These are phyloP conservation scores for Meiosimyza decipiens DNA, from an alignment of 2,888 invertebrate species.

Conservation along the genomic window DNA sequence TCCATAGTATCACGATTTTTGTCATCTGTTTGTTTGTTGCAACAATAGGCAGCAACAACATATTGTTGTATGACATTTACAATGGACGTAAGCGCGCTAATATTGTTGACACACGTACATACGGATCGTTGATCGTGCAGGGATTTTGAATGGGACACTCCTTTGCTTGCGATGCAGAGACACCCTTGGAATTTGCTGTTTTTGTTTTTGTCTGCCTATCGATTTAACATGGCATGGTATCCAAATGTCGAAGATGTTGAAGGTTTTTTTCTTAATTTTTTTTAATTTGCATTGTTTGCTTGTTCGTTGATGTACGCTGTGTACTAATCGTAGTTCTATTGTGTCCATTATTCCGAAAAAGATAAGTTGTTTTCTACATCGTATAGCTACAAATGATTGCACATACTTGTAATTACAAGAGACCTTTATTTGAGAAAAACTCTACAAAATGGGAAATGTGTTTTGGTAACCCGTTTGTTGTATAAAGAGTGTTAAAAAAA, in stretches of 20 bases:
- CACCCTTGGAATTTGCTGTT: neutral
- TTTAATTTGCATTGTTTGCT: neutral
- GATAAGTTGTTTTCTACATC: too few relatives aligned
- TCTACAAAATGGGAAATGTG: too few relatives aligned
- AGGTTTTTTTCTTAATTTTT: conserved; percentile 6
- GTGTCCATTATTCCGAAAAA: too few relatives aligned
- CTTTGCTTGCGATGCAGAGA: conserved; percentile 15
- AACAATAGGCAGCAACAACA: neutral
- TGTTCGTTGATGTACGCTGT: too few relatives aligned
- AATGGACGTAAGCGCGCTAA: neutral
- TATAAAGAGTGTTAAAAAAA: neutral
- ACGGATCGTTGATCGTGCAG: neutral
- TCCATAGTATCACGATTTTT: neutral
- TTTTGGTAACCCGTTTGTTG: too few relatives aligned
- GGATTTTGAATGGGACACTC: neutral
- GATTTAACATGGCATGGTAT: neutral
- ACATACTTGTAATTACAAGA: too few relatives aligned
- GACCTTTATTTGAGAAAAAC: too few relatives aligned
- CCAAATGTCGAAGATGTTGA: conserved; percentile 17
- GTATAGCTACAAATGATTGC: too few relatives aligned
- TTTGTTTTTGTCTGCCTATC: conserved; percentile 7
- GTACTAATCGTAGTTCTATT: too few relatives aligned
- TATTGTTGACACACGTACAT: neutral
- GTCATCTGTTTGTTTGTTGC: neutral
- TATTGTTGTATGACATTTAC: neutral